Evolutionary conservation across 2,113 vertebrate species (phyloP), one percentile per base, ranked within the genome.

Genomic region (Phodopus roborovskii): DNA sequence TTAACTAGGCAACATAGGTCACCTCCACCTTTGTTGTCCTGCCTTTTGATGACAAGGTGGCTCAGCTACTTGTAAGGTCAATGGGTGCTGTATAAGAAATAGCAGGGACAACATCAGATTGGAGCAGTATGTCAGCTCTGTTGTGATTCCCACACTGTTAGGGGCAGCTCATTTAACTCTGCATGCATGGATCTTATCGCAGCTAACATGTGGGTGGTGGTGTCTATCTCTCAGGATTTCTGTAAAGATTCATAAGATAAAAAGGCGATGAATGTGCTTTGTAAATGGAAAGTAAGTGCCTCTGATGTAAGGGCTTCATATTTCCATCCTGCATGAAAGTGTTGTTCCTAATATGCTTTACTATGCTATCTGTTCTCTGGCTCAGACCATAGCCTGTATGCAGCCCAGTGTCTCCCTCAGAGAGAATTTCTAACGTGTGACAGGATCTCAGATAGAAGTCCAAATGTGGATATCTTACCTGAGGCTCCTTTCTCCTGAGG

Each of bases 61-160:
- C 26, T 4, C 26, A 62, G 10, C 30, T 3, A 36, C 50, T 77
- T 17, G 3, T 39, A 9, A 24, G 33, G 66, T 58, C 33, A 0
- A 13, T 36, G 19, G 16, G n/a, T 0, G 0, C 33, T 5, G 9
- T 2, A 19, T 77, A 42, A 20, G 48, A 13, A 53, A 19, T 3
- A 0, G 4, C 1, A 19, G 36, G 2, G 12, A 78, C 24, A n/a
- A 39, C 17, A 22, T 10, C 33, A 7, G 53, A 84, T 1, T 9
- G 15, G 36, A 45, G 60, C 26, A 7, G 1, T 66, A 33, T 28
- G 53, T 60, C 11, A 24, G 48, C 20, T 30, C 20, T 12, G 24
- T 20, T 12, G 7, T 74, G 24, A 45, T 7, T 79, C 53, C 12
- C 22, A 8, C 16, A 4, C 45, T 2, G 1, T 2, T 30, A 70